These are phyloP conservation scores for Drosophila stalkeri DNA, from an alignment of 2,888 invertebrate species.

Conservation along the genomic window DNA sequence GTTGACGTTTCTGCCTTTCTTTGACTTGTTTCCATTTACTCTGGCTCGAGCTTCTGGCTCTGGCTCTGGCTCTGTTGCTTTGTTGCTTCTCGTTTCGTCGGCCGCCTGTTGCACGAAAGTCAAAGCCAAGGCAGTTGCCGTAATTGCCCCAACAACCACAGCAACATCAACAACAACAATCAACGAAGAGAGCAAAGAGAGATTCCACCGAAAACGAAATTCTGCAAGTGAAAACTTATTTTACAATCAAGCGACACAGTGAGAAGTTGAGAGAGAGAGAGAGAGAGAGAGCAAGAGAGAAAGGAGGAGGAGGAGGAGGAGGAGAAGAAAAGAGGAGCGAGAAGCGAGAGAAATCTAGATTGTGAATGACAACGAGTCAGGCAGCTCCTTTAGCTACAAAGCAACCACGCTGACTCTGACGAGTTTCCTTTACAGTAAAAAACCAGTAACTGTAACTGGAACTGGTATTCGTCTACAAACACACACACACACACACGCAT, in stretches of 20 bases:
- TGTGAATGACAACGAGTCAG: slow-evolving; percentile 53
- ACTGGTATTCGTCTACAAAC: slow-evolving; percentile 55
- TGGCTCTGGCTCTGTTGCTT: slow-evolving; percentile 2
- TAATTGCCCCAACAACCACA: slow-evolving; percentile 53
- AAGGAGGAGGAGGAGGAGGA: slow-evolving; percentile 1
- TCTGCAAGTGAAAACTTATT: slow-evolving; percentile 50
- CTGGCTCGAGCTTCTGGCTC: slow-evolving; percentile 7
- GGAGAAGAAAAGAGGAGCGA: neutral
- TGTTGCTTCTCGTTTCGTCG: slow-evolving; percentile 12
- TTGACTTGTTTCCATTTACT: slow-evolving; percentile 15
- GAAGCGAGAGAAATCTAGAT: slow-evolving; percentile 39
- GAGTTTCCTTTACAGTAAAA: slow-evolving; percentile 34
- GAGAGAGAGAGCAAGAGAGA: slow-evolving; percentile 8
- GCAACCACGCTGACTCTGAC: slow-evolving; percentile 22
- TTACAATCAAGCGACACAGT: slow-evolving; percentile 12
- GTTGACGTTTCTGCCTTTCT: slow-evolving; percentile 28
- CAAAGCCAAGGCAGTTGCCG: slow-evolving; percentile 28
- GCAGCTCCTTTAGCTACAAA: slow-evolving; percentile 39
- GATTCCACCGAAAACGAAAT: slow-evolving; percentile 39
- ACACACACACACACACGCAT: slow-evolving; percentile 3
- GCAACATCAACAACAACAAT: slow-evolving; percentile 11
- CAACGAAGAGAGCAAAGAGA: slow-evolving; percentile 25
- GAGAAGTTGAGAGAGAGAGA: too few relatives aligned
- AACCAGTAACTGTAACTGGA: slow-evolving; percentile 45
- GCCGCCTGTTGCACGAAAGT: slow-evolving; percentile 42